These are phyloP conservation scores for Phycodurus eques DNA, from an alignment of 2,113 vertebrate genomes.

Conservation along the genomic window DNA sequence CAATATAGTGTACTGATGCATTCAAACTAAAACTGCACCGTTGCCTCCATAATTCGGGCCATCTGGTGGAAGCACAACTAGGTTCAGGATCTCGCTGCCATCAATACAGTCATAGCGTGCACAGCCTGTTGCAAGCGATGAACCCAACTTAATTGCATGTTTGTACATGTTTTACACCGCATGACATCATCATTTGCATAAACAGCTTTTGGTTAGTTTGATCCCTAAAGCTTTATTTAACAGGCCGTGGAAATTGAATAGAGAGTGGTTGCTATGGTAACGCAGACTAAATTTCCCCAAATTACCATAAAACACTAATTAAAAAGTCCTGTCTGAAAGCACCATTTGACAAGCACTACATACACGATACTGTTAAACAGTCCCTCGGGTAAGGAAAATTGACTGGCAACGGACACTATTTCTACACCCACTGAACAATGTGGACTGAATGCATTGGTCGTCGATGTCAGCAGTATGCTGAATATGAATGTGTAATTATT, in stretches of 20 bases:
- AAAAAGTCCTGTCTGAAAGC: slow-evolving; percentile 46
- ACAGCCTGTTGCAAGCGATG: slow-evolving; percentile 1
- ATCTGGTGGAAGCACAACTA: not conserved
- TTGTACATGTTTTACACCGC: slow-evolving; percentile 1
- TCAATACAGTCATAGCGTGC: slow-evolving; percentile 2
- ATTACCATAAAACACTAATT: slow-evolving; percentile 66
- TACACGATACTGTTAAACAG: slow-evolving; percentile 22
- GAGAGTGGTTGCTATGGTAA: slow-evolving; percentile 53
- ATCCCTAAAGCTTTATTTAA: slow-evolving; percentile 53
- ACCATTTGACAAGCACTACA: slow-evolving; percentile 49
- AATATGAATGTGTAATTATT: not conserved
- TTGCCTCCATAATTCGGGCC: not conserved
- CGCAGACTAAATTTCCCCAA: slow-evolving; percentile 52
- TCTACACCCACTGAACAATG: not conserved
- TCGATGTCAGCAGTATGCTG: not conserved
- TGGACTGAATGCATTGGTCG: not conserved
- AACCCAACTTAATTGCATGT: not conserved
- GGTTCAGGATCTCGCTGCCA: slow-evolving; percentile 14
- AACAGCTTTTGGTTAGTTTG: slow-evolving; percentile 53
- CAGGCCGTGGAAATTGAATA: slow-evolving; percentile 49
- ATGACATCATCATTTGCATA: slow-evolving; percentile 47
- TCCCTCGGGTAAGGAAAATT: slow-evolving; percentile 42
- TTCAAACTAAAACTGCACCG: slow-evolving; percentile 12
- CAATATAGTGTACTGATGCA: not conserved
- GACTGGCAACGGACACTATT: slow-evolving; percentile 7